phyloP scores from a whole-genome alignment of 1,140 invertebrate genomes.

The Oncopodura yosiiana region DNA sequence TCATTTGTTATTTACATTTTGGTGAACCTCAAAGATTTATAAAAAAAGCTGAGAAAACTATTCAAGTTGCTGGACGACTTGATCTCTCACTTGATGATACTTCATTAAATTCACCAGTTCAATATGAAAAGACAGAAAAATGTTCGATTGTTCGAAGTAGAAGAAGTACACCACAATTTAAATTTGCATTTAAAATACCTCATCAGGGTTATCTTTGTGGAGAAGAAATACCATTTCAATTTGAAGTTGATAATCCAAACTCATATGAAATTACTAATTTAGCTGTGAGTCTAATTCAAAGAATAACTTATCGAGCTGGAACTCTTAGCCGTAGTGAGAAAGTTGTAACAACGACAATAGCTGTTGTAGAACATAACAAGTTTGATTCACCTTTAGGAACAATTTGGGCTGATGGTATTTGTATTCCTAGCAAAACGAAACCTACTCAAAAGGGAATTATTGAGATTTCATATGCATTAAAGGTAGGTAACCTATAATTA shows the following conservation, averaged over 20 bases:
- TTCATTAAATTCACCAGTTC: not conserved
- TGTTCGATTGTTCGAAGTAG: not conserved
- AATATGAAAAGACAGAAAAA: not conserved
- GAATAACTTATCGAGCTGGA: too few relatives aligned
- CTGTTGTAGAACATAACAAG: not conserved
- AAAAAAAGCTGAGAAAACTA: constrained; percentile 6
- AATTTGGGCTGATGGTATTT: not conserved
- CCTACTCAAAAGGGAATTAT: not conserved
- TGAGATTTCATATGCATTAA: not conserved
- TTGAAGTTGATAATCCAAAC: constrained; percentile 2
- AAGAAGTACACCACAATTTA: not conserved
- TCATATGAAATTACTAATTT: too few relatives aligned
- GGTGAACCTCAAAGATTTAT: not conserved
- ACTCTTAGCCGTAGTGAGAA: constrained; percentile 1
- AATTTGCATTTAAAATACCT: not conserved
- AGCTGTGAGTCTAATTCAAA: too few relatives aligned
- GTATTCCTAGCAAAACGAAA: not conserved
- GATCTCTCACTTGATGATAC: constrained; percentile 1
- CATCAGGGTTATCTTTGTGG: not conserved
- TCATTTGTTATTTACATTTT: constrained; percentile 1
- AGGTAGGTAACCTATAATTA: too few relatives aligned
- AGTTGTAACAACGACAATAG: not conserved
- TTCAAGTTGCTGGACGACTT: not conserved
- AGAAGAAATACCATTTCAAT: not conserved
- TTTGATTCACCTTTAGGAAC: constrained; percentile 6